These are phyloP conservation scores for Ceuthmochares aereus DNA, from an alignment of 2,113 vertebrate species.

Conservation along the genomic window DNA sequence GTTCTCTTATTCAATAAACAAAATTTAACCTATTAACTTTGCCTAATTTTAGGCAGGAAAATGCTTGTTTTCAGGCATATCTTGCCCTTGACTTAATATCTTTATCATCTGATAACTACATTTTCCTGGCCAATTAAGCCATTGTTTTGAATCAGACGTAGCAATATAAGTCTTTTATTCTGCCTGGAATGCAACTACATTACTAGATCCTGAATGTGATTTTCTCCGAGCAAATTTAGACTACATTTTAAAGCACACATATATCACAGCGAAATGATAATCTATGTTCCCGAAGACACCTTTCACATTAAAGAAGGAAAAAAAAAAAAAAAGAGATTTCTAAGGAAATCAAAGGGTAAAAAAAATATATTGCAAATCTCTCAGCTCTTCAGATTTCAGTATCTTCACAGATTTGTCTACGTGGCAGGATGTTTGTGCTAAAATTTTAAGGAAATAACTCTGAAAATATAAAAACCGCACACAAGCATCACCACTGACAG, in stretches of 20 bases:
- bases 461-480: neutral
- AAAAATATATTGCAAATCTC: slow-evolving; percentile 23
- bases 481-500: neutral
- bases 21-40: slow-evolving; percentile 86
- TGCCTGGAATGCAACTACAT: slow-evolving; percentile 16
- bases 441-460: slow-evolving; percentile 7
- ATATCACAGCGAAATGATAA: slow-evolving; percentile 10
- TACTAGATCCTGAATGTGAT: neutral
- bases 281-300: slow-evolving; percentile 31
- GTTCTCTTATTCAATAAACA: slow-evolving; percentile 85
- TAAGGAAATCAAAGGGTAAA: slow-evolving; percentile 42
- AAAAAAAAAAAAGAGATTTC: neutral
- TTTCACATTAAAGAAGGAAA: neutral
- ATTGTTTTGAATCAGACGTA: slow-evolving; percentile 61
- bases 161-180: slow-evolving; percentile 48
- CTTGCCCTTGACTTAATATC: slow-evolving; percentile 66
- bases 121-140: slow-evolving; percentile 65
- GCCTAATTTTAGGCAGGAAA: slow-evolving; percentile 80
- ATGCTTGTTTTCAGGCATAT: slow-evolving; percentile 73
- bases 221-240: slow-evolving; percentile 31
- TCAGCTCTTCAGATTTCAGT: slow-evolving; percentile 18
- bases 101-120: slow-evolving; percentile 73
- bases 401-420: neutral
- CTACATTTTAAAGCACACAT: slow-evolving; percentile 18
- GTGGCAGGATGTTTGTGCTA: neutral